Percentiles rank a stretch among this genome's conserved stretches.
Conservation (phyloP, 1,140 invertebrate species). For the Marisa cornuarietis region DNA sequence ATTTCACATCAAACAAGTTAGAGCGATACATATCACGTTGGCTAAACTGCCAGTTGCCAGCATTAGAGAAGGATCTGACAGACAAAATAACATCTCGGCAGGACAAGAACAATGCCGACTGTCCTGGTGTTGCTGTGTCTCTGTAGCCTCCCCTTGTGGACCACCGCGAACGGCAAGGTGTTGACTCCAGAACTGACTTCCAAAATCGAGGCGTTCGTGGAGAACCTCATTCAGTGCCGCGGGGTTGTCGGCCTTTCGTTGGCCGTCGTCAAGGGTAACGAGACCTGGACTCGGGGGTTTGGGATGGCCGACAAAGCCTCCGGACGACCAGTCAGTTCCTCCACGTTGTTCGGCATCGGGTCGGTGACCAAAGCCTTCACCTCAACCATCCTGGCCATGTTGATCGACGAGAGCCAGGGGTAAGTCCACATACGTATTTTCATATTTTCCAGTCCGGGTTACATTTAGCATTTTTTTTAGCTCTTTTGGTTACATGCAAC, state of each 20-base stretch:
- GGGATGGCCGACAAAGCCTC: constrained; percentile 24
- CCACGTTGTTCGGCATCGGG: constrained; percentile 34
- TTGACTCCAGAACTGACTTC: constrained; percentile 18
- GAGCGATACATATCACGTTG: too few species aligned
- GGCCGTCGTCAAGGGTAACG: constrained; percentile 35
- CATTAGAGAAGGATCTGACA: too few species aligned
- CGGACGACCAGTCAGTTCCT: constrained; percentile 14
- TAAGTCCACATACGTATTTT: background rate
- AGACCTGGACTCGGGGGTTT: constrained; percentile 34
- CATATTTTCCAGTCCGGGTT: too few species aligned
- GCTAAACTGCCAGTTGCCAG: too few species aligned
- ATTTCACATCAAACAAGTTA: too few species aligned
- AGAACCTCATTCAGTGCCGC: constrained; percentile 8
- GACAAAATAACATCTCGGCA: too few species aligned
- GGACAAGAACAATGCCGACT: too few species aligned
- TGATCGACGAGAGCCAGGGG: constrained; percentile 23
- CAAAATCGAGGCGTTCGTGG: background rate
- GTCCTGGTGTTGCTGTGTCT: too few species aligned
- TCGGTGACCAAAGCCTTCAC: constrained; percentile 40
- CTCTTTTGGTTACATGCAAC: too few species aligned
- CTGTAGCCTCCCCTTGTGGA: too few species aligned
- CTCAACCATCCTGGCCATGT: constrained; percentile 28
- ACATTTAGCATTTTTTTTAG: too few species aligned
- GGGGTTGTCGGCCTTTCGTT: constrained; percentile 32
- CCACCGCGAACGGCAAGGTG: background rate